Evolutionary conservation across 2,113 vertebrate species (phyloP).

Genomic region (Microcebus jonahi): DNA sequence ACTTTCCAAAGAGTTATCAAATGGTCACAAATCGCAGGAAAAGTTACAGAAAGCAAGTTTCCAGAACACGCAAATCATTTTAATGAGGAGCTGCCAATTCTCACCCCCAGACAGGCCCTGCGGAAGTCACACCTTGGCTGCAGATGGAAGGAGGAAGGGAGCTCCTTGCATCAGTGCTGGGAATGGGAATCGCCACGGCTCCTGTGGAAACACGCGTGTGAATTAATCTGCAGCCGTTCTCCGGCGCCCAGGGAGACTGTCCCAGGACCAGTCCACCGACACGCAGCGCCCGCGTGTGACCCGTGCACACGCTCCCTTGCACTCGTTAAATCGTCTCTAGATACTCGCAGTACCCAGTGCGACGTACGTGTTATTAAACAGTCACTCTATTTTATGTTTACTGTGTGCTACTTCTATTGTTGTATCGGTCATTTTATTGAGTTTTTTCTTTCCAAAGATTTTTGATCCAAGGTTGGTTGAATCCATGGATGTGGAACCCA

Average conservation of each 20-base stretch:
- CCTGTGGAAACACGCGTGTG: accelerated
- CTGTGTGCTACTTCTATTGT: no score
- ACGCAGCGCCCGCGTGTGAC: accelerated
- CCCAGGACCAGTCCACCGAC: neutral
- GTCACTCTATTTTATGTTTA: no score
- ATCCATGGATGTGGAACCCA: no score
- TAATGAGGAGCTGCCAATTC: neutral
- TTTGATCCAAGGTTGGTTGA: no score
- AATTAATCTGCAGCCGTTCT: neutral
- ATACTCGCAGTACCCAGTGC: no score
- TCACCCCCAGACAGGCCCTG: neutral
- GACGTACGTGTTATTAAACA: no score
- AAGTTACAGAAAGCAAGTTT: neutral
- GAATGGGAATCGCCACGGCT: accelerated
- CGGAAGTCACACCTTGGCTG: accelerated
- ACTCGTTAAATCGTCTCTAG: no score
- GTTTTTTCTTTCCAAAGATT: no score
- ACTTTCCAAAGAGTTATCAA: neutral
- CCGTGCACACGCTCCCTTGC: neutral
- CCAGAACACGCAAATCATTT: neutral
- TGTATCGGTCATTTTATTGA: no score
- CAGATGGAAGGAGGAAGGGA: neutral
- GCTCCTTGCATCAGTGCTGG: accelerated
- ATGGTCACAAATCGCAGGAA: neutral
- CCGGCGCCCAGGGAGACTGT: no score